Evolutionary conservation across 2,113 vertebrate genomes (phyloP), one percentile per base, ranked within the genome.

Genomic region (Oreochromis niloticus): DNA sequence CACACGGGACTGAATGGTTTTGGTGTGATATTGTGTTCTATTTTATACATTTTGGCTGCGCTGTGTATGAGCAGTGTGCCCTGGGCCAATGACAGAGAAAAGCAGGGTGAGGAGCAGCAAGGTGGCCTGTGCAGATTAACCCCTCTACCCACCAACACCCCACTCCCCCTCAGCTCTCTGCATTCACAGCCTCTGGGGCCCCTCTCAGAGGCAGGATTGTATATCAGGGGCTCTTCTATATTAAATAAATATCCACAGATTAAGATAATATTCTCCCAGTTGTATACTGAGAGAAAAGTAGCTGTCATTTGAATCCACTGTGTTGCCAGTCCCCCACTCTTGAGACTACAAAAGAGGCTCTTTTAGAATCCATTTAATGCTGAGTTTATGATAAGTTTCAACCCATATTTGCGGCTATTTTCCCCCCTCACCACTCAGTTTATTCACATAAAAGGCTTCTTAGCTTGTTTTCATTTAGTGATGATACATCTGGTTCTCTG

Each of bases 51-150:
- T 93, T 89, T 95, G 93, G 91, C 90, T 91, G 92, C 86, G 93
- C 93, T 91, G 88, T 91, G 92, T 94, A 84, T 90, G 86, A 91
- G 89, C 88, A 85, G 90, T 86, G 87, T 90, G 96, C 96, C 96
- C 94, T 93, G 89, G 96, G 96, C 96, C 94, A 93, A 91, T 89
- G 91, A 88, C 91, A 94, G 93, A 95, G 95, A 97, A 95, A 94
- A 93, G 94, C 92, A 93, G 94, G 94, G 94, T 91, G 93, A 93
- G 89, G 94, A 95, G 94, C 93, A 94, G 96, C 96, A 97, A 97
- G 96, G 96, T 97, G 96, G 95, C 96, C 96, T 92, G 93, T 89
- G 93, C 94, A 97, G 96, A 97, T 97, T 97, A 97, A 95, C 95
- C 95, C 94, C 89, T 92, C 95, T 91, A 93, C 93, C 87, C 93